Evolutionary conservation across 2,113 vertebrate genomes (phyloP), one percentile per base, ranked within the genome.

Genomic region (Lagopus muta): DNA sequence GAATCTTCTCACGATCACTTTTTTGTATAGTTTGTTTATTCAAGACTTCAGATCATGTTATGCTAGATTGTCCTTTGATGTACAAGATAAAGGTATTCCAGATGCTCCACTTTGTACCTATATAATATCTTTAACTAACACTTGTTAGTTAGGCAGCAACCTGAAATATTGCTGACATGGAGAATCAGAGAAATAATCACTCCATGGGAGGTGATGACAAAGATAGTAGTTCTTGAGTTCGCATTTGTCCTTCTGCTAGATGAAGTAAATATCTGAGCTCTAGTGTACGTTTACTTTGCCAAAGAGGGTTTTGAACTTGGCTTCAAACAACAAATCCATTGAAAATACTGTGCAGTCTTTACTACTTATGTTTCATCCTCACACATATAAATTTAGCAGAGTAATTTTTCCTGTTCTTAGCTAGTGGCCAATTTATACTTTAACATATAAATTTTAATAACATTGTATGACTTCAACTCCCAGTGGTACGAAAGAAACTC

Each of bases 221-320:
- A 80, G 77, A 17, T 79, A 90, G 24, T 22, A 43, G 16, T 45
- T 15, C 13, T 22, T 82, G 40, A 34, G 66, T 84, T 93, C 32
- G 36, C 22, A 57, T 47, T 55, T 10, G 5, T 91, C 88, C 79
- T 94, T 65, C 79, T 95, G 91, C 90, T 95, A 95, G 77, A 79
- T 87, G 79, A 82, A 13, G 8, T 91, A 88, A 81, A 92, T 96
- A 54, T 96, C 88, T 88, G 90, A 92, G 90, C 89, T 89, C 76
- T 93, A 89, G 90, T 94, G 77, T 77, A 79, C 75, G 81, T 47
- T 72, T 92, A 90, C 22, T 16, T 36, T 64, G 24, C 30, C 85
- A 94, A 43, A 30, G 86, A 92, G 64, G 74, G 25, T 55, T 93
- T 86, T 74, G 71, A 90, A 55, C 22, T 5, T 90, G 69, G 54